Percentiles rank a stretch among this genome's conserved stretches.
phyloP scores from a whole-genome alignment of 2,888 invertebrate genomes.

The Allolobophora icterica region DNA sequence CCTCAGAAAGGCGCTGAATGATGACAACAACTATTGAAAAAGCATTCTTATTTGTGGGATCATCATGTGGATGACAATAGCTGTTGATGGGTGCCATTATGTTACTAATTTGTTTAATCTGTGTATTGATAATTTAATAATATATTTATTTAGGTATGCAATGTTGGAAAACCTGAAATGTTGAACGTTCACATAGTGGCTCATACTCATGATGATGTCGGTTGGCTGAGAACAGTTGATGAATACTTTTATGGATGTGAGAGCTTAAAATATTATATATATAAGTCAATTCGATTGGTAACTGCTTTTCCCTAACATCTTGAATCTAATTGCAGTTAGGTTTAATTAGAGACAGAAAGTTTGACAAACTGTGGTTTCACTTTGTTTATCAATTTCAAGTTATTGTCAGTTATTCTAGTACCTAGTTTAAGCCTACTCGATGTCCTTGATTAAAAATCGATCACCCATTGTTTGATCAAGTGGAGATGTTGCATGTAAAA shows the following conservation, averaged over 20 bases:
- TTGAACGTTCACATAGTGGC: constrained; percentile 83
- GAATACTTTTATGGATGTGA: constrained; percentile 80
- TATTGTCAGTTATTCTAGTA: background rate
- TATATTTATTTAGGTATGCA: constrained; percentile 54
- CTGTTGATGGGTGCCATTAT: no score
- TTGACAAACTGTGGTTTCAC: no score
- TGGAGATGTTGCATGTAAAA: no score
- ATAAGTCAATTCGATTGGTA: background rate
- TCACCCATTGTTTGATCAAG: no score
- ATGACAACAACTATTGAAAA: no score
- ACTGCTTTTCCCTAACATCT: constrained; percentile 3
- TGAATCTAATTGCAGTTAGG: background rate
- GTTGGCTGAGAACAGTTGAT: constrained; percentile 92
- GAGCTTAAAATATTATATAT: constrained; percentile 14
- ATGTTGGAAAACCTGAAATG: constrained; percentile 65
- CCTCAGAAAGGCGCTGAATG: background rate
- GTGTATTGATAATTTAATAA: no score
- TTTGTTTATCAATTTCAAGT: background rate
- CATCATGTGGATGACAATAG: no score
- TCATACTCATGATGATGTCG: constrained; percentile 92
- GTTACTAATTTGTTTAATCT: no score
- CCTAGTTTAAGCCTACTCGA: no score
- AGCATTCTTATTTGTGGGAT: no score
- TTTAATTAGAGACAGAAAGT: no score
- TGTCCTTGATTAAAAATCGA: no score